Evolutionary conservation across 2,797 vertebrate species (phyloP).

Genomic region (Emydoidea blandingii): DNA sequence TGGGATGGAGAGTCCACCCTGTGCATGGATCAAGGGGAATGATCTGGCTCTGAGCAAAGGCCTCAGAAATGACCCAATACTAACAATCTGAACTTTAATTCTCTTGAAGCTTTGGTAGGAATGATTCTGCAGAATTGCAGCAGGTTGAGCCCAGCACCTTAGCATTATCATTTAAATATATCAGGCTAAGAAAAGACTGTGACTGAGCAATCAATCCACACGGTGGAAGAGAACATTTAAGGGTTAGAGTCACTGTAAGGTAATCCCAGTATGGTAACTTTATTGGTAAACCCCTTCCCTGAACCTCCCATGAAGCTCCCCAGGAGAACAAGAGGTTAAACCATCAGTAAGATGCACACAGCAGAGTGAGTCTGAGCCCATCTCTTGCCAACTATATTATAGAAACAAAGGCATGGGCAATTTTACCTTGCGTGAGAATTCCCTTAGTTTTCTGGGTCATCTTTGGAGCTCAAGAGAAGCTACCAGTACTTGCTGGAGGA

Average conservation of each 20-base stretch:
- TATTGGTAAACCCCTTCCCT: not conserved
- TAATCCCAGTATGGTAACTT: not conserved
- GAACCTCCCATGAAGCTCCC: not conserved
- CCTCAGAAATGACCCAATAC: too few species aligned
- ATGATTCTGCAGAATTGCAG: not conserved
- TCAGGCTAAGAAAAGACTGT: not conserved
- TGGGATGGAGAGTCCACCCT: not conserved
- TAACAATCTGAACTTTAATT: not conserved
- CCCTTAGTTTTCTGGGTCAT: not conserved
- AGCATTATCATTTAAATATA: not conserved
- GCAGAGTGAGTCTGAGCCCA: not conserved
- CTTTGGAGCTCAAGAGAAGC: not conserved
- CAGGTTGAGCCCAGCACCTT: not conserved
- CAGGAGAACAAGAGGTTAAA: not conserved
- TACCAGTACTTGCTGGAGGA: not conserved
- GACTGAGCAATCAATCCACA: not conserved
- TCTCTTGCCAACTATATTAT: not conserved
- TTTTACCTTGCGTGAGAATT: not conserved
- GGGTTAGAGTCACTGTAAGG: rapidly evolving
- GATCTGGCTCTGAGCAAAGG: not conserved
- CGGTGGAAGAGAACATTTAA: not conserved
- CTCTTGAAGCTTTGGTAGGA: not conserved
- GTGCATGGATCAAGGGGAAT: not conserved
- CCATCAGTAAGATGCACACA: not conserved
- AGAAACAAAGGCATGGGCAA: not conserved